These are phyloP conservation scores for Adela reaumurella DNA, from an alignment of 2,888 invertebrate species.

Conservation along the genomic window DNA sequence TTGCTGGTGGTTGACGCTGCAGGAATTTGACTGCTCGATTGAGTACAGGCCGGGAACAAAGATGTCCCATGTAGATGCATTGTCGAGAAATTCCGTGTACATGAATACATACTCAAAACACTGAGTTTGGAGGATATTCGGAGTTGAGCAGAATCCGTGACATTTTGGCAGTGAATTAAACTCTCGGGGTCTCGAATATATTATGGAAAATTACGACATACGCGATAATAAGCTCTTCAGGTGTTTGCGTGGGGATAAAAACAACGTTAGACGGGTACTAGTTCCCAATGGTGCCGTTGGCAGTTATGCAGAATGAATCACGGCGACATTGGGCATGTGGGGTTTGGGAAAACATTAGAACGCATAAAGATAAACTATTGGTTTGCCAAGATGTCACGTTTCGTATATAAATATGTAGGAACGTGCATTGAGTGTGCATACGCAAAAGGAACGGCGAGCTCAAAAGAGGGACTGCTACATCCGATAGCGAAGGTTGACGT, in stretches of 20 bases:
- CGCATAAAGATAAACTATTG: constrained; percentile 22
- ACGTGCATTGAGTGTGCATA: constrained; percentile 27
- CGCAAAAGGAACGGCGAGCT: constrained; percentile 18
- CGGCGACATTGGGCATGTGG: constrained; percentile 28
- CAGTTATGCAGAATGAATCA: constrained; percentile 22
- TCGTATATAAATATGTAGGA: constrained; percentile 24
- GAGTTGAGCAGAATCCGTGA: too few relatives aligned
- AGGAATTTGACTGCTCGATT: too few relatives aligned
- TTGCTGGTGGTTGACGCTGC: too few relatives aligned
- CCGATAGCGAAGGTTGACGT: constrained; percentile 25
- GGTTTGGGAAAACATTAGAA: constrained; percentile 20
- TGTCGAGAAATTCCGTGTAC: too few relatives aligned
- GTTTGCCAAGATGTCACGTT: constrained; percentile 25
- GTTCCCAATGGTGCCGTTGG: constrained; percentile 19
- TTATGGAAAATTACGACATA: constrained; percentile 12
- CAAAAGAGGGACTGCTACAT: constrained; percentile 21
- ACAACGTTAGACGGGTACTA: constrained; percentile 12
- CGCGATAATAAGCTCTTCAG: constrained; percentile 11
- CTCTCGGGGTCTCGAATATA: constrained; percentile 9
- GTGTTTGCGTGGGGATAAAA: constrained; percentile 8
- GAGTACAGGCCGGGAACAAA: too few relatives aligned
- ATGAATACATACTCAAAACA: too few relatives aligned
- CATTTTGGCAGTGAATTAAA: too few relatives aligned
- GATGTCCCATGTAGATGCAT: too few relatives aligned
- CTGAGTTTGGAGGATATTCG: too few relatives aligned